A percentile compares a stretch with the other conserved stretches of the same genome.
Evolutionary conservation across 2,888 invertebrate species (phyloP).

Genomic region (Galerucella pusilla): DNA sequence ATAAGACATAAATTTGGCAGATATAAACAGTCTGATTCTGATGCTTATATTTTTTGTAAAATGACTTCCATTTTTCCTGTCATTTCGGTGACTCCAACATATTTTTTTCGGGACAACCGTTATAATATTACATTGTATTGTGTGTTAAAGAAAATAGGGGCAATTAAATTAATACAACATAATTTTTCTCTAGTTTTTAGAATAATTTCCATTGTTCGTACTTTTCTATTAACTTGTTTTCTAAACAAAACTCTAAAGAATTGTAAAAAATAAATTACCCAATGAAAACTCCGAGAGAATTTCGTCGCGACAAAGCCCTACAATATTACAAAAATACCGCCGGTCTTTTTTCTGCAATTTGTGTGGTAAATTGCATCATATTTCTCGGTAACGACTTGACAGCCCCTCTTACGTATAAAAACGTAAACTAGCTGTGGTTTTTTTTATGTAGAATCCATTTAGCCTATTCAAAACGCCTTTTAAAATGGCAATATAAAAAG

Average conservation of each 20-base stretch:
- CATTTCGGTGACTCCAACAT: too few relatives aligned
- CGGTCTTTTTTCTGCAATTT: constrained; percentile 2
- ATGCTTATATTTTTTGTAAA: too few relatives aligned
- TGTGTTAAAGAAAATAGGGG: too few relatives aligned
- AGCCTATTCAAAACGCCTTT: constrained; percentile 6
- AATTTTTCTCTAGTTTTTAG: too few relatives aligned
- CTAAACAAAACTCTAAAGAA: not conserved
- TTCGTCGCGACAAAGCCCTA: not conserved
- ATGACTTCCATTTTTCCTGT: too few relatives aligned
- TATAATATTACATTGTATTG: too few relatives aligned
- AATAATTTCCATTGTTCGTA: too few relatives aligned
- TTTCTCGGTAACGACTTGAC: not conserved
- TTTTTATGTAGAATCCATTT: not conserved
- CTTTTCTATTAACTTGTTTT: not conserved
- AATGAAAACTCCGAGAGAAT: not conserved
- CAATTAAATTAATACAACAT: too few relatives aligned
- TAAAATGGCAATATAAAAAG: constrained; percentile 1
- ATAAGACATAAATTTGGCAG: too few relatives aligned
- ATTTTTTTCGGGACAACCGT: too few relatives aligned
- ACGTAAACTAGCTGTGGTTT: not conserved
- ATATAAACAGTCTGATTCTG: too few relatives aligned
- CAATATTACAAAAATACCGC: not conserved
- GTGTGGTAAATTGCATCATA: not conserved
- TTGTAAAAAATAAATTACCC: not conserved
- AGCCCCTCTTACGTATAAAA: constrained; percentile 6